These are phyloP conservation scores for Mastacembelus armatus DNA, from an alignment of 2,797 vertebrate species.

Conservation along the genomic window DNA sequence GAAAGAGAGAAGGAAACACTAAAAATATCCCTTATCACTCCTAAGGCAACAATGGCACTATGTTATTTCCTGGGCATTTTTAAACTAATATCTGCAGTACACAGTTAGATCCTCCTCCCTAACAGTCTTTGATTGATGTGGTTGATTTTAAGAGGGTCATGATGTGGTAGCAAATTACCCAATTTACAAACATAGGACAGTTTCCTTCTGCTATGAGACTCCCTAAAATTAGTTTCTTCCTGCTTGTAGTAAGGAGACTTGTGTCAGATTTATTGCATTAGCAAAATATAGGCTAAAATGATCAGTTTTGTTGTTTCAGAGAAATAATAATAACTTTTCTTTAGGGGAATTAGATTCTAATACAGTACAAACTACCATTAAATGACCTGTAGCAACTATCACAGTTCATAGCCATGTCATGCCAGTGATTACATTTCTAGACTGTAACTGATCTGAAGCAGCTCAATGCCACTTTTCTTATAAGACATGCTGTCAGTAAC, in stretches of 20 bases:
- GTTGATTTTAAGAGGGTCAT: constrained; percentile 9
- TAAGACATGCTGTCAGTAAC: constrained; percentile 4
- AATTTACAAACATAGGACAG: constrained; percentile 1
- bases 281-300: constrained; percentile 1
- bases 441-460: neutral
- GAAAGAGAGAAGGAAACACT: constrained; percentile 20
- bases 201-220: too few species aligned
- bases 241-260: constrained; percentile 3
- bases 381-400: neutral
- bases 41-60: constrained; percentile 5
- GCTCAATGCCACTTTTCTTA: constrained; percentile 4
- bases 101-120: constrained; percentile 19
- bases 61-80: constrained; percentile 45
- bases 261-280: neutral
- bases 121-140: constrained; percentile 36
- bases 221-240: too few species aligned
- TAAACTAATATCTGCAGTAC: constrained; percentile 18
- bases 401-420: neutral
- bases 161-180: constrained; percentile 13
- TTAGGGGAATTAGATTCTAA: constrained; percentile 4
- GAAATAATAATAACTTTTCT: constrained; percentile 9
- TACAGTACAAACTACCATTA: neutral
- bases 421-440: neutral
- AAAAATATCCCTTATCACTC: constrained; percentile 60
- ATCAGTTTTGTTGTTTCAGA: neutral